Base-by-base conservation (phyloP, 1,140 invertebrate species). In the Bombus fervidus region DNA sequence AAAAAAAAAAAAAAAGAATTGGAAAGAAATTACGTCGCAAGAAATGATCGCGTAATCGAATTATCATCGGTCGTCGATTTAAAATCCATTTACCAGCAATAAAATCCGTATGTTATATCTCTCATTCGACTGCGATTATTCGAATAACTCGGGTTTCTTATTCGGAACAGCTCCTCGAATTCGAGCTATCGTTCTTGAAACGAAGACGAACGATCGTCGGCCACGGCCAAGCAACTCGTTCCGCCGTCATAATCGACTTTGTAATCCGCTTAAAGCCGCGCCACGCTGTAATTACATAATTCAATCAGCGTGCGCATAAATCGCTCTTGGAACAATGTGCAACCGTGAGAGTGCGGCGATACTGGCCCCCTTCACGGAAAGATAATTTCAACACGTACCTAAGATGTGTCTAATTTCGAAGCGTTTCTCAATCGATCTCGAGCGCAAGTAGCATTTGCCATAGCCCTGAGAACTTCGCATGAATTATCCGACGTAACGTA, bases 221-320 rank as follows among this genome's bases (percentile, higher is more conserved):
- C n/a, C 10, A 22, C 2, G 57, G n/a, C 18, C 34, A 1, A n/a
- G 6, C 10, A 68, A 28, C 25, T 18, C n/a, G 15, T 41, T n/a
- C 22, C 6, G 3, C 18, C 34, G 68, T 74, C 43, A 53, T 81
- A 85, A 73, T 81, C 69, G 78, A 73, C 69, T 57, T 41, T n/a
- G 57, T 43, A 59, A 47, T 74, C 69, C 83, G 57, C 43, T 81
- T 39, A 53, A 53, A 73, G 31, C 39, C 69, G 8, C 39, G 18
- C 53, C 31, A 57, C 57, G 72, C 57, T 59, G 75, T 74, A 83
- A 86, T 86, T 86, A 74, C 81, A 78, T 83, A 86, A 86, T 78
- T 83, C 85, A 86, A 86, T 86, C 85, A 86, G 43, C 75, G 15
- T 3, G 66, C 53, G 53, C 47, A 66, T 81, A 85, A 85, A 85